Evolutionary conservation across 1,140 invertebrate species (phyloP).

Genomic region (Drosophila lini): DNA sequence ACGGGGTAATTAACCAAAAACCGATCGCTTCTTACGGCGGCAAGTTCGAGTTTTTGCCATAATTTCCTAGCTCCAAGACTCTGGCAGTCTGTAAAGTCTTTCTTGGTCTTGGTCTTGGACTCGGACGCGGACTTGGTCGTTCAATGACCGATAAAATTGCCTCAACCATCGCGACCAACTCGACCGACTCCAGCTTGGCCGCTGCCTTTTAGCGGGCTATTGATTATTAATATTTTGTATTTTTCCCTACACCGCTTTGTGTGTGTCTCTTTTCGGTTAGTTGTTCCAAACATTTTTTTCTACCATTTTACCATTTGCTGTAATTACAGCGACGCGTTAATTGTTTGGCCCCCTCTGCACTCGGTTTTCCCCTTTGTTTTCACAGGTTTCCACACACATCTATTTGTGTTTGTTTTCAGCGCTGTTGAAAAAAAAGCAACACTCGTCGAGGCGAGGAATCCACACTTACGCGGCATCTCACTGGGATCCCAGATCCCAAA

Average conservation of each 20-base stretch:
- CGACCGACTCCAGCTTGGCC: slow-evolving; percentile 25
- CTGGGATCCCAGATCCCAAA: slow-evolving; percentile 15
- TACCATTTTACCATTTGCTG: slow-evolving; percentile 56
- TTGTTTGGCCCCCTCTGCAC: slow-evolving; percentile 71
- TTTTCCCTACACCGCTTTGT: slow-evolving; percentile 7
- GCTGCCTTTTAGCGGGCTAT: slow-evolving; percentile 76
- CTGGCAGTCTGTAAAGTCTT: slow-evolving; percentile 31
- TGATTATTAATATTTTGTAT: slow-evolving; percentile 77
- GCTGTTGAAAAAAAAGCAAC: slow-evolving; percentile 50
- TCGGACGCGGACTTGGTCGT: slow-evolving; percentile 33
- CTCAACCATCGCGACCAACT: slow-evolving; percentile 56
- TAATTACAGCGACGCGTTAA: slow-evolving; percentile 79
- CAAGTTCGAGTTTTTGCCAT: slow-evolving; percentile 37
- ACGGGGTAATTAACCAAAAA: slow-evolving; percentile 73
- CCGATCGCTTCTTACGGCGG: slow-evolving; percentile 71
- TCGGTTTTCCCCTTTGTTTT: slow-evolving; percentile 40
- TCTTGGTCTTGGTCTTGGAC: slow-evolving; percentile 1
- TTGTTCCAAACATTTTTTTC: slow-evolving; percentile 60
- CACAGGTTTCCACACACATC: slow-evolving; percentile 43
- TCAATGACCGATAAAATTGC: slow-evolving; percentile 81
- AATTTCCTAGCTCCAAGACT: slow-evolving; percentile 26
- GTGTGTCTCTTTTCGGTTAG: slow-evolving; percentile 42
- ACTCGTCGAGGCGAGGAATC: slow-evolving; percentile 68
- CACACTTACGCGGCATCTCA: slow-evolving; percentile 70
- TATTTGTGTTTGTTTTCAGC: slow-evolving; percentile 71